These are phyloP conservation scores for Diaperis boleti DNA, from an alignment of 2,888 invertebrate genomes.

Conservation along the genomic window DNA sequence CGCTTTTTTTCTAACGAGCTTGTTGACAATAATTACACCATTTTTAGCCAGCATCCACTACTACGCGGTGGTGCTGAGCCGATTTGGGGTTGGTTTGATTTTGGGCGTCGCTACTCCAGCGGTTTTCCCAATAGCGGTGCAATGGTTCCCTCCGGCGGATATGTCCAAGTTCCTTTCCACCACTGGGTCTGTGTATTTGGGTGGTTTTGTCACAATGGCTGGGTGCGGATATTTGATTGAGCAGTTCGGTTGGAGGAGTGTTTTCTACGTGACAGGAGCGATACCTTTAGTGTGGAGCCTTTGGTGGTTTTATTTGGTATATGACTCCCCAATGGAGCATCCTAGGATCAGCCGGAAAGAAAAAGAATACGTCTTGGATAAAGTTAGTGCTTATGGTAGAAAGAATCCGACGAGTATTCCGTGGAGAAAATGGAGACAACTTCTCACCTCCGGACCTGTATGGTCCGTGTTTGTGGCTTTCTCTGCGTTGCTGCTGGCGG, in stretches of 20 bases:
- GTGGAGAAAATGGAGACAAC: not conserved
- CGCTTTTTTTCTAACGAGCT: not conserved
- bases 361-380: not conserved
- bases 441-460: not conserved
- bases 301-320: constrained; percentile 3
- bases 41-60: constrained; percentile 71
- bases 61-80: not conserved
- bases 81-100: not conserved
- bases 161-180: no score
- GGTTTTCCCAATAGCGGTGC: no score
- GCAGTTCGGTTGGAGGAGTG: not conserved
- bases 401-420: not conserved
- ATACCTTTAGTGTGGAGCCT: not conserved
- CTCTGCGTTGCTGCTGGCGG: not conserved
- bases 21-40: constrained; percentile 7
- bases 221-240: constrained; percentile 3
- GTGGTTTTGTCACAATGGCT: no score
- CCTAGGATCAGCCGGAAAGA: not conserved
- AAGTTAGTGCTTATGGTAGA: not conserved
- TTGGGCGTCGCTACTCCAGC: constrained; percentile 14
- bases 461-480: constrained; percentile 1
- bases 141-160: no score
- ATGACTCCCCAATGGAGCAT: constrained; percentile 5
- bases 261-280: constrained; percentile 10
- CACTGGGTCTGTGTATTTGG: no score